phyloP scores from a whole-genome alignment of 35 echinoderm and acorn worm species.

The Nesometra sesokonis region DNA sequence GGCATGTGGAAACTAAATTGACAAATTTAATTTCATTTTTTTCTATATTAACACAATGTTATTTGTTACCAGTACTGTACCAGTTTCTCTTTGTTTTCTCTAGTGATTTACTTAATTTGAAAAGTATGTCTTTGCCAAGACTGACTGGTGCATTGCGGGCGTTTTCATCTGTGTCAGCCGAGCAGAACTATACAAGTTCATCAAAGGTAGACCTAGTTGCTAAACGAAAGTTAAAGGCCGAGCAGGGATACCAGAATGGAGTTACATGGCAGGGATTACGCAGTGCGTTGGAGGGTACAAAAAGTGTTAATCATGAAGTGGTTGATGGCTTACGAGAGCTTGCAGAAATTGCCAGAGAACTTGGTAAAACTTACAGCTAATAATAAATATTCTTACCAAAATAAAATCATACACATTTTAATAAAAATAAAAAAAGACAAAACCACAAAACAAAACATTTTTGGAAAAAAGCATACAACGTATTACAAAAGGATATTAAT shows the following conservation, averaged over 20 bases:
- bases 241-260: slow-evolving; percentile 30
- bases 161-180: slow-evolving; percentile 55
- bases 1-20: too few relatives aligned
- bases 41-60: too few relatives aligned
- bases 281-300: not conserved
- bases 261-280: slow-evolving; percentile 32
- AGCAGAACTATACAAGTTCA: not conserved
- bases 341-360: not conserved
- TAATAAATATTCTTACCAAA: too few relatives aligned
- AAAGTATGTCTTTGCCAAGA: slow-evolving; percentile 46
- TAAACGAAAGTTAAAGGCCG: slow-evolving; percentile 26
- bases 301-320: not conserved
- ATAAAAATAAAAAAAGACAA: not conserved
- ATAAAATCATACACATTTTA: too few relatives aligned
- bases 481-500: too few relatives aligned
- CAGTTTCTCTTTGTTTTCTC: too few relatives aligned
- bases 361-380: too few relatives aligned
- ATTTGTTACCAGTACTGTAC: too few relatives aligned
- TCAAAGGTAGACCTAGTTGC: slow-evolving; percentile 16
- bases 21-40: too few relatives aligned
- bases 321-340: not conserved
- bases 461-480: too few relatives aligned
- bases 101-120: too few relatives aligned
- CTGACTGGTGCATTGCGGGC: slow-evolving; percentile 63
- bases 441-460: too few relatives aligned